These are phyloP conservation scores for Zenarchopterus dispar DNA, from an alignment of 2,797 vertebrate genomes.

Conservation along the genomic window DNA sequence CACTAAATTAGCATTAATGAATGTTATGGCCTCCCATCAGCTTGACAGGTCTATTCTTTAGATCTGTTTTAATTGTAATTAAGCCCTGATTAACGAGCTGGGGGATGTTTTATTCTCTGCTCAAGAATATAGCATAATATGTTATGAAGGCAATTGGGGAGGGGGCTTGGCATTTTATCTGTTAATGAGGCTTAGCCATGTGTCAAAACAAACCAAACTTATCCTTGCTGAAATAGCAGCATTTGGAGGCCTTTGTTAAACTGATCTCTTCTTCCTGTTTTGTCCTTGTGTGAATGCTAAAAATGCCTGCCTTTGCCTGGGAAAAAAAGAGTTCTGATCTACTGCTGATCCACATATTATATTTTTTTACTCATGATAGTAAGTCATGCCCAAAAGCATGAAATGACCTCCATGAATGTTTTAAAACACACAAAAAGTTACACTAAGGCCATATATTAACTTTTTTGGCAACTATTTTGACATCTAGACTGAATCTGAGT, in stretches of 20 bases:
- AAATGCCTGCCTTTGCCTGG: not conserved
- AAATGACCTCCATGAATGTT: not conserved
- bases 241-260: conserved; percentile 20
- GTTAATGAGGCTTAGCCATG: conserved; percentile 74
- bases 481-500: too few relatives aligned
- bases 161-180: conserved; percentile 68
- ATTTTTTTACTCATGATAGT: not conserved
- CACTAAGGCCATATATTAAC: not conserved
- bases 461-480: too few relatives aligned
- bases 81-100: conserved; percentile 76
- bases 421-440: not conserved
- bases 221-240: conserved; percentile 18
- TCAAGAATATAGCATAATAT: conserved; percentile 67
- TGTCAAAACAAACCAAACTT: conserved; percentile 70
- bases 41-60: conserved; percentile 78
- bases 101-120: conserved; percentile 68
- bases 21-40: conserved; percentile 77
- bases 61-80: conserved; percentile 80
- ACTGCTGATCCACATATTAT: not conserved
- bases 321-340: not conserved
- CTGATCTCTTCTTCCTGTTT: conserved; percentile 11
- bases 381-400: not conserved
- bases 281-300: conserved; percentile 1
- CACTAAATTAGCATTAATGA: conserved; percentile 78
- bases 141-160: conserved; percentile 75